phyloP scores from a whole-genome alignment of 2,113 vertebrate species.

The Bos indicus region DNA sequence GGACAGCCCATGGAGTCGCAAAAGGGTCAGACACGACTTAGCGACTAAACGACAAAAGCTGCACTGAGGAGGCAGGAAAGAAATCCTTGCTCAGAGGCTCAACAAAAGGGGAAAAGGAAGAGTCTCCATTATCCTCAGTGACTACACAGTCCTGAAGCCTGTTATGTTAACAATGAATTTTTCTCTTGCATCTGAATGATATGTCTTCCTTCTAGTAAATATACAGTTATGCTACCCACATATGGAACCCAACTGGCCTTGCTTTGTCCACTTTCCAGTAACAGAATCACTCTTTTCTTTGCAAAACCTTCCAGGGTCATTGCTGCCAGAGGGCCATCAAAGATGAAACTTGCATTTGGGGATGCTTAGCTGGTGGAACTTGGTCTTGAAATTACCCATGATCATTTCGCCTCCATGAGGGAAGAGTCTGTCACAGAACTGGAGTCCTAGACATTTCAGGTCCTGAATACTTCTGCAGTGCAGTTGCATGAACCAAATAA shows the following conservation, averaged over 20 bases:
- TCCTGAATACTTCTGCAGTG: background rate
- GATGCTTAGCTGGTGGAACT: background rate
- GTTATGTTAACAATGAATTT: background rate
- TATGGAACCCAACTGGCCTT: background rate
- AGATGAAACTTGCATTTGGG: background rate
- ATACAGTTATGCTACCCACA: background rate
- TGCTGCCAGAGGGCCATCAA: background rate
- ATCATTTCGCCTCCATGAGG: background rate
- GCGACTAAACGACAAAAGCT: background rate
- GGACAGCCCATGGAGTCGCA: background rate
- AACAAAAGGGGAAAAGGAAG: background rate
- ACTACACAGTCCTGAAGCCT: background rate
- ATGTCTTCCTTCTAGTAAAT: background rate
- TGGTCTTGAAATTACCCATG: background rate
- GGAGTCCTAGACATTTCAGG: background rate
- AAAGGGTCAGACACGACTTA: background rate
- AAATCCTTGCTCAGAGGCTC: background rate
- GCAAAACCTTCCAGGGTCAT: background rate
- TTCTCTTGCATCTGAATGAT: background rate
- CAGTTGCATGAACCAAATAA: background rate
- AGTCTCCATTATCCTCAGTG: background rate
- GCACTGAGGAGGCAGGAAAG: background rate
- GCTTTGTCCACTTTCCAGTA: background rate
- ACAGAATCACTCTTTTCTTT: background rate
- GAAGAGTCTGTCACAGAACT: background rate